Conservation (phyloP, 2,113 vertebrate species). For the Chitala chitala region DNA sequence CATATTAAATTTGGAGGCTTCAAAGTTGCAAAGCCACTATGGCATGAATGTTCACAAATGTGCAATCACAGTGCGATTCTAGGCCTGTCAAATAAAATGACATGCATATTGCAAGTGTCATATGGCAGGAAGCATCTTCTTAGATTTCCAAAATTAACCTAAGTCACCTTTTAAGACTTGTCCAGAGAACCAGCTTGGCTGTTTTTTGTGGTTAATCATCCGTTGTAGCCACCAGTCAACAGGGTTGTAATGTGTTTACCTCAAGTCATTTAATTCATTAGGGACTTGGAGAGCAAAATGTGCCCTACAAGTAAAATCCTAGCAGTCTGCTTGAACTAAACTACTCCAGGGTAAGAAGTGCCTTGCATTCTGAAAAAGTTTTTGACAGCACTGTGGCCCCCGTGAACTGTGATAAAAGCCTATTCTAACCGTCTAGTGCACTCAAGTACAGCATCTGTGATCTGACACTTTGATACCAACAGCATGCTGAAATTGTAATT, state of each 20-base stretch:
- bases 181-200: not conserved
- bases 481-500: constrained; percentile 28
- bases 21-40: too few species aligned
- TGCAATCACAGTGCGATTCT: too few species aligned
- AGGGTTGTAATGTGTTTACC: not conserved
- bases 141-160: too few species aligned
- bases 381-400: constrained; percentile 20
- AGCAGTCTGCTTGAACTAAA: not conserved
- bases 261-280: not conserved
- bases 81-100: too few species aligned
- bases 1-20: too few species aligned
- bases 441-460: constrained; percentile 28
- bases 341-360: not conserved
- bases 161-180: too few species aligned
- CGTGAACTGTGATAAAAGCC: constrained; percentile 25
- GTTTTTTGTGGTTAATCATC: not conserved
- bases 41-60: too few species aligned
- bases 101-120: too few species aligned
- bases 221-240: not conserved
- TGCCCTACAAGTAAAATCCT: not conserved
- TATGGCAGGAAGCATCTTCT: too few species aligned
- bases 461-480: constrained; percentile 25
- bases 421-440: constrained; percentile 24
- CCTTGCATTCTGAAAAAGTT: constrained; percentile 5
- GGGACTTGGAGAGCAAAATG: not conserved